Evolutionary conservation across 2,797 vertebrate genomes (phyloP), one percentile per base, ranked within the genome.

Genomic region (Anabacerthia variegaticeps): DNA sequence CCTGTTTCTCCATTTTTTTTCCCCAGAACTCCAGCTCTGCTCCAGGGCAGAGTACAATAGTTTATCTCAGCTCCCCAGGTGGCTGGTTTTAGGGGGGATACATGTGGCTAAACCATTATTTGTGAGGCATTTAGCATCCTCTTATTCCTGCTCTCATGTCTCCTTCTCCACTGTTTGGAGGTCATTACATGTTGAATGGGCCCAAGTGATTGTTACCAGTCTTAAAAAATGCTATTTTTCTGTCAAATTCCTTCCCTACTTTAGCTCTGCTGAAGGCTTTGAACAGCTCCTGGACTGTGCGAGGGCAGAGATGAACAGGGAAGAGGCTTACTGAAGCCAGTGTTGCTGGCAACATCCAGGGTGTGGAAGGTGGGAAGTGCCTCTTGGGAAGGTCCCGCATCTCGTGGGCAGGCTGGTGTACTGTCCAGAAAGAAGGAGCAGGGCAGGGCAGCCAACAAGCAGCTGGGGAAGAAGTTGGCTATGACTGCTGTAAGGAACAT

Each of bases 331-430:
- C 32, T 52, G 41, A 67, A 85, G 75, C 30, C 51, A 44, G 18
- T 2, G 9, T n/a, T 58, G 34, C 67, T 79, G 48, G 78, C 63
- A 78, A 30, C 20, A 21, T n/a, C 27, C 6, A 12, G 26, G 48
- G 21, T 27, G 41, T 59, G 28, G 58, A 58, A 37, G 39, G 14
- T 56, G 69, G 48, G 49, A 36, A 10, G 39, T 69, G 43, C 39
- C n/a, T 8, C 39, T 34, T 5, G 63, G 44, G 34, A 77, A 78
- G 61, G 61, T 77, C 26, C 63, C 39, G 37, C 37, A 10, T 41
- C 39, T 48, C 68, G 18, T 52, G 72, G 41, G 54, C 77, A 66
- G 30, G 68, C n/a, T 0, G 0, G 3, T 12, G 28, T 39, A 14
- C 55, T 62, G 65, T 65, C 67, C 72, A 14, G 44, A 62, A 52